Base-by-base conservation (phyloP, 2,113 vertebrate species). In the Ochotona princeps region DNA sequence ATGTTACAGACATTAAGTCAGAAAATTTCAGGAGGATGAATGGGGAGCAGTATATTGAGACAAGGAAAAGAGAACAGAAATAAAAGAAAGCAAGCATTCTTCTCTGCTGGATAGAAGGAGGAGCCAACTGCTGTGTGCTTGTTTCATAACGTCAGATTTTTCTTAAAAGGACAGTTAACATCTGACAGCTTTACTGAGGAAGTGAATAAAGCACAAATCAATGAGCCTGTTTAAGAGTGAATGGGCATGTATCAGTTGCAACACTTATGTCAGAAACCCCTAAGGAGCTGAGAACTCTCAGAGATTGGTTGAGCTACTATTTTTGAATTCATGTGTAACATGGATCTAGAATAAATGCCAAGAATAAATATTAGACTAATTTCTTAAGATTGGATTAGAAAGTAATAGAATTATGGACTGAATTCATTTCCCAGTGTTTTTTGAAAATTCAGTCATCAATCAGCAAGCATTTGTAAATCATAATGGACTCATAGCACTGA, bases 391-490 rank as follows among this genome's bases (percentile, higher is more conserved):
- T 79, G 32, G 23, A 51, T 67, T 65, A 60, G 60, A 61, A 63
- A 84, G n/a, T 74, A 47, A 78, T 82, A n/a, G 54, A 74, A 87
- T 73, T 69, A 51, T n/a, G 80, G 86, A n/a, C 66, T 2, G 66
- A 72, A 78, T 93, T 89, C 83, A 2, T 83, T 80, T 30, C 60
- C 35, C 21, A 10, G 30, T 32, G 72, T 83, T 73, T 87, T 94
- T 90, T 87, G 86, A 81, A 78, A 65, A 92, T 83, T 95, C 76
- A 86, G 49, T 78, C 80, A 78, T 94, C 67, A 18, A 17, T 91
- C 94, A 94, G 28, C 47, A 66, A 69, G 74, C 20, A 49, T 87
- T 83, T 83, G n/a, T 79, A 26, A 92, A 80, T 74, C 74, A 44
- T 80, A 25, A 8, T 23, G 32, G 89, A 74, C 26, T 65, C 30